A percentile compares a stretch with the other conserved stretches of the same genome.
These are phyloP conservation scores for Valencia hispanica DNA, from an alignment of 2,797 vertebrate genomes.

Conservation along the genomic window DNA sequence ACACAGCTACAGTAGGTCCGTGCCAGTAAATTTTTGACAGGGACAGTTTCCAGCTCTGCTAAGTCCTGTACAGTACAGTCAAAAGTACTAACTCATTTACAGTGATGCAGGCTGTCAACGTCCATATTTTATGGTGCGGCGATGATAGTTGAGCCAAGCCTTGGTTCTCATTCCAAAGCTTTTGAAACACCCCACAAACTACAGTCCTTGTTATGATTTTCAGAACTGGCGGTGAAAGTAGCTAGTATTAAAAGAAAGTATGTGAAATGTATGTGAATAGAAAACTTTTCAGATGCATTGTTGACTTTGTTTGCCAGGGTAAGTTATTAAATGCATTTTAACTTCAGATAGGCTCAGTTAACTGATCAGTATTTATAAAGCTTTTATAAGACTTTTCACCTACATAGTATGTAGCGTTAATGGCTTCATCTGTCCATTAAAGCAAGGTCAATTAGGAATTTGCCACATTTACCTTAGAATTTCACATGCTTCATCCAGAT, in stretches of 20 bases:
- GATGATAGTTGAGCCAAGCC: slow-evolving; percentile 38
- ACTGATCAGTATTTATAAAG: not conserved
- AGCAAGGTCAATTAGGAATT: not conserved
- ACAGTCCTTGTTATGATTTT: slow-evolving; percentile 39
- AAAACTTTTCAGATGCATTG: slow-evolving; percentile 3
- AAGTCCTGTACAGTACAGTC: slow-evolving; percentile 36
- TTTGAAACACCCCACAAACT: slow-evolving; percentile 28
- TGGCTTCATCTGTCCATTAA: not conserved
- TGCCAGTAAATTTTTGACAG: slow-evolving; percentile 56
- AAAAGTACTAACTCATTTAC: slow-evolving; percentile 26
- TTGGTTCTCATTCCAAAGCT: slow-evolving; percentile 28
- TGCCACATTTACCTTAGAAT: not conserved
- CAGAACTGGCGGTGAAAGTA: slow-evolving; percentile 31
- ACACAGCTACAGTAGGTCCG: slow-evolving; percentile 32
- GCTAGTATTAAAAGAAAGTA: slow-evolving; percentile 15
- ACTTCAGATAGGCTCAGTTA: not conserved
- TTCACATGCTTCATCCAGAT: not conserved
- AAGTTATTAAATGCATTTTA: not conserved
- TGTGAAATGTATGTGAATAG: slow-evolving; percentile 27
- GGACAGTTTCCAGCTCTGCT: slow-evolving; percentile 35
- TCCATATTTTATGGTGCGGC: slow-evolving; percentile 14
- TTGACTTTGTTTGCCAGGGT: not conserved
- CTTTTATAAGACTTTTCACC: not conserved
- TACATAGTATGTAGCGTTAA: not conserved
- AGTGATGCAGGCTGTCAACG: slow-evolving; percentile 39